Conservation (phyloP, 2,113 vertebrate species). For the Leiothrix lutea region DNA sequence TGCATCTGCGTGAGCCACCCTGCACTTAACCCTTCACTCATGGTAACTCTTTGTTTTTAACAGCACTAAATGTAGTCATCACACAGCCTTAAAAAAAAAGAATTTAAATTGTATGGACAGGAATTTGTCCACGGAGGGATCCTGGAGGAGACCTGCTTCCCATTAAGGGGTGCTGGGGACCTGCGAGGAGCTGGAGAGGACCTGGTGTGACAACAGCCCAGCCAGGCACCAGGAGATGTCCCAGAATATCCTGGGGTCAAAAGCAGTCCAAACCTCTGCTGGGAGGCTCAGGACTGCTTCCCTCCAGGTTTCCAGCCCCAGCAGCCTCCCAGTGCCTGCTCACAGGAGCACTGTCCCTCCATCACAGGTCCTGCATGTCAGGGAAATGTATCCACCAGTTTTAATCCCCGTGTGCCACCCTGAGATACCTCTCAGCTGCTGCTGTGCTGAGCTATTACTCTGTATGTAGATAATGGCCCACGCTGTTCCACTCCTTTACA, state of each 20-base stretch:
- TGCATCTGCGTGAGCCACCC: neutral
- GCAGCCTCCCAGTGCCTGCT: neutral
- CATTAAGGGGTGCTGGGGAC: fast-evolving
- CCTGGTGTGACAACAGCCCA: fast-evolving
- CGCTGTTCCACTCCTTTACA: neutral
- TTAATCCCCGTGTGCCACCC: neutral
- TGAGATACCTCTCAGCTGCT: neutral
- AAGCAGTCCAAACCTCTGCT: neutral
- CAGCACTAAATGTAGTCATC: neutral
- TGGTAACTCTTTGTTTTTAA: neutral
- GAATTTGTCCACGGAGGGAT: neutral
- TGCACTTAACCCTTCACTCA: neutral
- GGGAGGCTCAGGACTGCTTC: fast-evolving
- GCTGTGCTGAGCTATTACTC: neutral
- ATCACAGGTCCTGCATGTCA: fast-evolving
- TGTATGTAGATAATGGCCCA: neutral
- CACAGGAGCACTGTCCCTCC: neutral
- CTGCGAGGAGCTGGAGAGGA: fast-evolving
- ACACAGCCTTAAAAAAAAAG: neutral
- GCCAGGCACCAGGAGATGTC: neutral
- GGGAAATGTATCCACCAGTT: neutral
- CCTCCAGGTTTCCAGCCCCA: neutral
- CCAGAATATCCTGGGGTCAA: neutral
- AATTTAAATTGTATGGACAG: neutral
- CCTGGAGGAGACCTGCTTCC: neutral